A percentile compares a stretch with the other conserved stretches of the same genome.
Conservation (phyloP, 2,888 invertebrate genomes). For the Spodoptera picta region DNA sequence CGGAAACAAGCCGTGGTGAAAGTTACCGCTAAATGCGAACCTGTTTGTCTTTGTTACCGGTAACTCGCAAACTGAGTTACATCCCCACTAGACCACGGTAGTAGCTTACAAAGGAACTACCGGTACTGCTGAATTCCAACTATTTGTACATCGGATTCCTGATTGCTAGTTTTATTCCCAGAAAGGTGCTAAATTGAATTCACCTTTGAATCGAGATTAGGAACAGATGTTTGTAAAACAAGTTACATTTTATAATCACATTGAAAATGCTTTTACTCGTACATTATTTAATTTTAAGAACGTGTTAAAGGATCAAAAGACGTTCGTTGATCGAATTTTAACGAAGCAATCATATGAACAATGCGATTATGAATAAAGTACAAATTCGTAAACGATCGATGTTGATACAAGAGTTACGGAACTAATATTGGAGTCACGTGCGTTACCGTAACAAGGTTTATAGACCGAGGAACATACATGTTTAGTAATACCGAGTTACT, state of each 20-base stretch:
- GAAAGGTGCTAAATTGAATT: too few species aligned
- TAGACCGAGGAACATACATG: neutral
- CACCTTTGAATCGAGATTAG: too few species aligned
- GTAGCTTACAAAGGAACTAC: conserved; percentile 8
- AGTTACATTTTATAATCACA: too few species aligned
- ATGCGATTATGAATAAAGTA: too few species aligned
- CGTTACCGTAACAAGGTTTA: neutral
- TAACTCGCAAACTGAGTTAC: conserved; percentile 5
- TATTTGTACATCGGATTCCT: conserved; percentile 10
- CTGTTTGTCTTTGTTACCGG: conserved; percentile 34
- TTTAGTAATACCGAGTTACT: neutral
- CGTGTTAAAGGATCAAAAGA: too few species aligned
- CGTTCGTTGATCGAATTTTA: too few species aligned
- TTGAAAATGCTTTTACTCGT: too few species aligned
- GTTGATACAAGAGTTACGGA: neutral
- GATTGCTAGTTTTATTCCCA: neutral
- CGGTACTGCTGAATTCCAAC: too few species aligned
- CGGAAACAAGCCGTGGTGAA: conserved; percentile 36
- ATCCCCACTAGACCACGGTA: conserved; percentile 1
- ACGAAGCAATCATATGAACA: too few species aligned
- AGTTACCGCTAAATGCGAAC: conserved; percentile 39
- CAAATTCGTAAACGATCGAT: neutral
- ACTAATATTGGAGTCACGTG: neutral
- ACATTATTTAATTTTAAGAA: too few species aligned
- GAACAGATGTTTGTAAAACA: too few species aligned